These are phyloP conservation scores for Trisateles emortualis DNA, from an alignment of 2,888 invertebrate species.

Conservation along the genomic window DNA sequence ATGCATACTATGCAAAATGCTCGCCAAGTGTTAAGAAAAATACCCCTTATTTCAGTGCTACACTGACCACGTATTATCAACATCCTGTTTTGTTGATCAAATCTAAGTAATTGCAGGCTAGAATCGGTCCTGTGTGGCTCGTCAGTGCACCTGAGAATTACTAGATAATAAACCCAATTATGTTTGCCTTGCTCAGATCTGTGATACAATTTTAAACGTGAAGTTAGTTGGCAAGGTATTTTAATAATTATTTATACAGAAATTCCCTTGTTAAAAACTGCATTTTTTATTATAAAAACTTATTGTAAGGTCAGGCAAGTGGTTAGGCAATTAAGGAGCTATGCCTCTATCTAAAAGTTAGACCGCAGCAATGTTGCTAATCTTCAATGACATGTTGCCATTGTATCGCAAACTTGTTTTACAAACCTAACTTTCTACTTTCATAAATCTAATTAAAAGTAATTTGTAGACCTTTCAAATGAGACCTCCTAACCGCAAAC, in stretches of 20 bases:
- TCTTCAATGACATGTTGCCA: too few species aligned
- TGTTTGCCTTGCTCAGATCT: conserved; percentile 13
- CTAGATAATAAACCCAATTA: conserved; percentile 18
- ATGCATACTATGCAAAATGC: not conserved
- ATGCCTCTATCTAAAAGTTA: too few species aligned
- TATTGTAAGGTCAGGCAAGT: too few species aligned
- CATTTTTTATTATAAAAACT: too few species aligned
- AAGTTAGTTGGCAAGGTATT: conserved; percentile 15
- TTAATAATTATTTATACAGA: not conserved
- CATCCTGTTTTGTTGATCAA: conserved; percentile 72
- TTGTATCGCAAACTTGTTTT: too few species aligned
- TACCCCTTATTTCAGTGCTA: conserved; percentile 11
- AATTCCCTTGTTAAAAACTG: too few species aligned
- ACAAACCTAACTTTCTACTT: not conserved
- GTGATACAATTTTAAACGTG: conserved; percentile 46
- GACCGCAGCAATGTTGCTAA: too few species aligned
- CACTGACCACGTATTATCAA: conserved; percentile 60
- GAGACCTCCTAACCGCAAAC: too few species aligned
- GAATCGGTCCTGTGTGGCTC: conserved; percentile 34
- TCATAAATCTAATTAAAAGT: not conserved
- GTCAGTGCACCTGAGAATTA: conserved; percentile 24
- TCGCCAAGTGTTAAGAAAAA: conserved; percentile 6
- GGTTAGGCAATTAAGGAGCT: too few species aligned
- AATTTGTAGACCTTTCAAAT: too few species aligned
- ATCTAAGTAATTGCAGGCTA: conserved; percentile 70